A percentile compares a stretch with the other conserved stretches of the same genome.
Evolutionary conservation across 2,797 vertebrate species (phyloP).

Genomic region (Coregonus sp.): DNA sequence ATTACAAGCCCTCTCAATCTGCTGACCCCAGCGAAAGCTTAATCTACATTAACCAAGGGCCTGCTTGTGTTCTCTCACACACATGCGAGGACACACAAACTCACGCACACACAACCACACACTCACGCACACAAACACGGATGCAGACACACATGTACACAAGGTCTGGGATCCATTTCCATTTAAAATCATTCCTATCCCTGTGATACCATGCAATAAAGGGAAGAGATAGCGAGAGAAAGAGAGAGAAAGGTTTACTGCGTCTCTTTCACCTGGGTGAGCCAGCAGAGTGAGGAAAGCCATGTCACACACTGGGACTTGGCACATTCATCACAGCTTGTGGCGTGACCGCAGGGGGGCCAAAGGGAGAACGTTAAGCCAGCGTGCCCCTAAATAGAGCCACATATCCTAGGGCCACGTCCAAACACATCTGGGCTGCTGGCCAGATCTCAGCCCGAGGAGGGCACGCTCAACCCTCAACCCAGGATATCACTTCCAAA

Average conservation of each 20-base stretch:
- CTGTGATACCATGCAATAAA: background rate
- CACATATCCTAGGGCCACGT: constrained; percentile 57
- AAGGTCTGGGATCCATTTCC: constrained; percentile 33
- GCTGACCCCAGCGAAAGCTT: constrained; percentile 5
- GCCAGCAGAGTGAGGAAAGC: constrained; percentile 44
- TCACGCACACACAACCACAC: background rate
- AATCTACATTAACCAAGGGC: background rate
- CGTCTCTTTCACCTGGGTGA: constrained; percentile 43
- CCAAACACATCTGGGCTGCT: constrained; percentile 41
- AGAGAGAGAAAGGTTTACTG: constrained; percentile 3
- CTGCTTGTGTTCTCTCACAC: background rate
- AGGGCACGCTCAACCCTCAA: constrained; percentile 22
- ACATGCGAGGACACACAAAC: background rate
- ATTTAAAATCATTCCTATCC: constrained; percentile 6
- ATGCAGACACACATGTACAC: constrained; percentile 3
- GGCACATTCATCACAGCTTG: constrained; percentile 40
- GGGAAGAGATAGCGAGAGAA: background rate
- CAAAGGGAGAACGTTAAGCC: constrained; percentile 34
- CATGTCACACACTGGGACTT: constrained; percentile 38
- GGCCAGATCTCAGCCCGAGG: constrained; percentile 38
- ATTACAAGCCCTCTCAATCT: constrained; percentile 8
- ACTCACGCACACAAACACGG: background rate
- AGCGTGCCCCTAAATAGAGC: constrained; percentile 58
- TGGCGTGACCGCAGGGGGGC: constrained; percentile 28
- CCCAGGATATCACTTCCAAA: constrained; percentile 12